Evolutionary conservation across 2,888 invertebrate species (phyloP).

Genomic region (Eudasyphora cyanicolor): DNA sequence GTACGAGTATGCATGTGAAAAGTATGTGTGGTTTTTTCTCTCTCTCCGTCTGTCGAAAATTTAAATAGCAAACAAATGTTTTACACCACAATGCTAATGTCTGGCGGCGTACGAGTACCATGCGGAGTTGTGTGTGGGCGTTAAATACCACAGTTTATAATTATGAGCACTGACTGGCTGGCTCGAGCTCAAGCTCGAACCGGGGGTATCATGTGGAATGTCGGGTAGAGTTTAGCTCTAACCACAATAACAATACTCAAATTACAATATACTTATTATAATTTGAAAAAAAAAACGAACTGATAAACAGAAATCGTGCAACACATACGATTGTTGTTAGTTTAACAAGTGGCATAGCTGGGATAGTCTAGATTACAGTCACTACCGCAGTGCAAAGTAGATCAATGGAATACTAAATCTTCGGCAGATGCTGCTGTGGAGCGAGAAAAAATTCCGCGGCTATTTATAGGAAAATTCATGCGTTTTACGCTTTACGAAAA

Average conservation of each 20-base stretch:
- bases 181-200: background rate
- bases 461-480: background rate
- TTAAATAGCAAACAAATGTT: conserved; percentile 36
- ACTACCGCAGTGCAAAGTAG: conserved; percentile 34
- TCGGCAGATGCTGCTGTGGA: background rate
- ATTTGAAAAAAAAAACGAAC: too few relatives aligned
- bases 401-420: conserved; percentile 44
- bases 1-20: conserved; percentile 10
- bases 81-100: conserved; percentile 37
- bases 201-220: background rate
- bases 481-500: conserved; percentile 2
- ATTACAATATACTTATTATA: conserved; percentile 39
- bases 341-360: conserved; percentile 36
- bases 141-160: conserved; percentile 60
- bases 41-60: conserved; percentile 14
- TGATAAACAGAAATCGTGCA: conserved; percentile 57
- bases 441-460: background rate
- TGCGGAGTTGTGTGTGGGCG: conserved; percentile 52
- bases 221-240: background rate
- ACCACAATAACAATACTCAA: conserved; percentile 56
- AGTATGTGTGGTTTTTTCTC: background rate
- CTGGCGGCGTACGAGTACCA: background rate
- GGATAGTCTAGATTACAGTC: background rate
- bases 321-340: conserved; percentile 13
- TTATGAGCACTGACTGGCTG: conserved; percentile 23